A percentile compares a stretch with the other conserved stretches of the same genome.
Conservation (phyloP, 2,888 invertebrate species). For the Eulithis prunata region DNA sequence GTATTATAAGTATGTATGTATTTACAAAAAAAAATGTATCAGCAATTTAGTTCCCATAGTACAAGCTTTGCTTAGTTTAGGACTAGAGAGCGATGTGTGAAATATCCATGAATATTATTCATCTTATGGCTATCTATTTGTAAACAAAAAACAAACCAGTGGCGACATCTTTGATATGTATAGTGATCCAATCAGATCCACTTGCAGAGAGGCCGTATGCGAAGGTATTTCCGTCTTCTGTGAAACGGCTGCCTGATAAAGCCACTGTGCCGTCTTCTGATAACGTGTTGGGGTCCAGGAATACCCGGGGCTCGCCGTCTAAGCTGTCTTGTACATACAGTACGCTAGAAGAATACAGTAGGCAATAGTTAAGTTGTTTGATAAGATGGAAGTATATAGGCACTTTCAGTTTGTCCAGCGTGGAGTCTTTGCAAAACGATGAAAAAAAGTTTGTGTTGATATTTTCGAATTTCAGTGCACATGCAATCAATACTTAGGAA, state of each 20-base stretch:
- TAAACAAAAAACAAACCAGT: conserved; percentile 72
- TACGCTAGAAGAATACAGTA: conserved; percentile 85
- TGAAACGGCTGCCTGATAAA: conserved; percentile 90
- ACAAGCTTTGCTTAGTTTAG: too few species aligned
- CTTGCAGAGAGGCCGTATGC: conserved; percentile 96
- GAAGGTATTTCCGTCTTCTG: conserved; percentile 94
- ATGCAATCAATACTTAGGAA: neutral
- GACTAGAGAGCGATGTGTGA: too few species aligned
- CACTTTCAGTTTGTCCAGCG: too few species aligned
- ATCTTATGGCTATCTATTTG: too few species aligned
- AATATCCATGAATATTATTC: too few species aligned
- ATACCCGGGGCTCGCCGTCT: conserved; percentile 90
- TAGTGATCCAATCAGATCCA: conserved; percentile 98
- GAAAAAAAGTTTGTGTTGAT: too few species aligned
- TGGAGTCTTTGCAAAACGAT: too few species aligned
- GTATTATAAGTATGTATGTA: too few species aligned
- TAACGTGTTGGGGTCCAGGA: conserved; percentile 97
- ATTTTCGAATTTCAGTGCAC: too few species aligned
- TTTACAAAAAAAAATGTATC: too few species aligned
- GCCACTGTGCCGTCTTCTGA: conserved; percentile 96
- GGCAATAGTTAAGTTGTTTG: neutral
- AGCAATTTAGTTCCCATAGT: too few species aligned
- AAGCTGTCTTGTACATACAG: conserved; percentile 93
- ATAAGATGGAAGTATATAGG: too few species aligned
- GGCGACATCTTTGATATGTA: conserved; percentile 91